These are phyloP conservation scores for Helicorthomorpha holstii DNA, from an alignment of 1,140 invertebrate genomes.

Conservation along the genomic window DNA sequence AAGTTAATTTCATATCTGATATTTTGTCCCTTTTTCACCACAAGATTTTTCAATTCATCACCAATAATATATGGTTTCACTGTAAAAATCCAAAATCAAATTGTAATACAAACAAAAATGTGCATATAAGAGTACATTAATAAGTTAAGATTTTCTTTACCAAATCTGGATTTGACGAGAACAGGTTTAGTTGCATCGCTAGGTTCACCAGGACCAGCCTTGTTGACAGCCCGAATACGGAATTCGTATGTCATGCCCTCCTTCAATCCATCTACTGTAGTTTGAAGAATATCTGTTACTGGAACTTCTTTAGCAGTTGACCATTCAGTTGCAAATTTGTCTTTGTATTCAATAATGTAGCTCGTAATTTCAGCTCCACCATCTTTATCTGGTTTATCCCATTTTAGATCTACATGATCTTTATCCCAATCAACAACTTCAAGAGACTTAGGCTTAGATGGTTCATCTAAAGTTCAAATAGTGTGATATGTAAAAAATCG, in stretches of 20 bases:
- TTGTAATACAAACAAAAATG: not conserved
- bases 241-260: conserved; percentile 95
- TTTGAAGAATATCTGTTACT: conserved; percentile 45
- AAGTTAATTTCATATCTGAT: conserved; percentile 87
- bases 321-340: conserved; percentile 84
- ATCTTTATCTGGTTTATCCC: conserved; percentile 73
- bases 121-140: conserved; percentile 11
- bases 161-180: conserved; percentile 81
- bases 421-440: conserved; percentile 92
- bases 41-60: conserved; percentile 62
- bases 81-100: conserved; percentile 14
- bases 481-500: not conserved
- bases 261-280: conserved; percentile 72
- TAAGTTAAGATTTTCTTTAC: conserved; percentile 20
- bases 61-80: conserved; percentile 86
- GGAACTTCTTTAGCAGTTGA: conserved; percentile 56
- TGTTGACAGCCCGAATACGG: conserved; percentile 85
- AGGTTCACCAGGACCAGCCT: conserved; percentile 84
- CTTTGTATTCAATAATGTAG: conserved; percentile 83
- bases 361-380: conserved; percentile 87
- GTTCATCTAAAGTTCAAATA: conserved; percentile 50
- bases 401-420: conserved; percentile 78
- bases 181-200: conserved; percentile 88
- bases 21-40: conserved; percentile 84
- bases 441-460: conserved; percentile 73